Conservation (phyloP, 1,140 invertebrate species). For the Pseudomyrmex dendroicus region DNA sequence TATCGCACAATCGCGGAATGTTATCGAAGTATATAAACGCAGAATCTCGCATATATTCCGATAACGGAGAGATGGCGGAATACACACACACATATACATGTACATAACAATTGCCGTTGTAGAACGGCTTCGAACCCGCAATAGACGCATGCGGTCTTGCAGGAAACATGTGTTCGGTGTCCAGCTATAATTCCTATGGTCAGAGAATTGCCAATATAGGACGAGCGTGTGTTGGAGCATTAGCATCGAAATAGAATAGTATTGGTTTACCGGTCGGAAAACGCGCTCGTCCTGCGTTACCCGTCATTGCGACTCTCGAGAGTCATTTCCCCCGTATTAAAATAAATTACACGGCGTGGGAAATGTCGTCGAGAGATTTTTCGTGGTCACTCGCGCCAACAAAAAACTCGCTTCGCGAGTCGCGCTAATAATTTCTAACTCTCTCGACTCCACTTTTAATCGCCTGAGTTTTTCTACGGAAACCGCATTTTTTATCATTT, state of each 20-base stretch:
- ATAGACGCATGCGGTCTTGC: not conserved
- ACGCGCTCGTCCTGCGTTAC: not conserved
- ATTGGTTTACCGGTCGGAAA: not conserved
- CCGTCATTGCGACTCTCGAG: not conserved
- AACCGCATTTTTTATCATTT: no score
- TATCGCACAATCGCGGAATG: no score
- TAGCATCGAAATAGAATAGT: slow-evolving; percentile 5
- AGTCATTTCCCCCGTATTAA: no score
- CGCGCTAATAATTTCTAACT: no score
- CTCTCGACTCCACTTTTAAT: no score
- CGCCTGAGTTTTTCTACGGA: no score
- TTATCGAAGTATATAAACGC: no score
- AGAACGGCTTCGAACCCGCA: not conserved
- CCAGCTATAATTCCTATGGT: slow-evolving; percentile 21
- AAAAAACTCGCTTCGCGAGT: no score
- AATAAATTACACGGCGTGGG: no score
- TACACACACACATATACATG: not conserved
- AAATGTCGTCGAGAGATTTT: no score
- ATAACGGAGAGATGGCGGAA: not conserved
- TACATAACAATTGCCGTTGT: not conserved
- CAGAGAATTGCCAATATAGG: slow-evolving; percentile 7
- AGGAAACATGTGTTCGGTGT: not conserved
- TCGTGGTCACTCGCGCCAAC: no score
- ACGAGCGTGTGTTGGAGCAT: not conserved
- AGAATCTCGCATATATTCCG: not conserved